phyloP scores from a whole-genome alignment of 2,888 invertebrate species.

The Trisateles emortualis region DNA sequence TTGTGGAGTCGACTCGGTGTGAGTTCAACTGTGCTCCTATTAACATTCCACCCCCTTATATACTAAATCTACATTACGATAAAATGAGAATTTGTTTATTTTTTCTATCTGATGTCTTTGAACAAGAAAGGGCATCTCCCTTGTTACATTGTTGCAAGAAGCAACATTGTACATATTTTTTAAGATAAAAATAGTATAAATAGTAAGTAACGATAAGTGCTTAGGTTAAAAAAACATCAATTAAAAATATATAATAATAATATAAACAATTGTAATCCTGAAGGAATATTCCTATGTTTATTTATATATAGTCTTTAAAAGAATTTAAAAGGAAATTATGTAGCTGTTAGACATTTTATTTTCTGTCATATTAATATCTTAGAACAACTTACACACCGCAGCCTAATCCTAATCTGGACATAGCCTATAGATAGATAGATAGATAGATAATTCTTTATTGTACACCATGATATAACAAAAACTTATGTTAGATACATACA shows the following conservation, averaged over 20 bases:
- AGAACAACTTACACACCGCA: too few species aligned
- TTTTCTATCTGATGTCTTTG: conserved; percentile 26
- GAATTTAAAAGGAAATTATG: too few species aligned
- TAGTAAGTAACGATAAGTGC: background rate
- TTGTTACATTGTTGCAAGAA: conserved; percentile 23
- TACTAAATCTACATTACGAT: conserved; percentile 40
- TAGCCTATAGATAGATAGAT: too few species aligned
- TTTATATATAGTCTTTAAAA: too few species aligned
- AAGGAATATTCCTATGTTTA: background rate
- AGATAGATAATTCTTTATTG: too few species aligned
- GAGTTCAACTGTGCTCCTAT: conserved; percentile 65
- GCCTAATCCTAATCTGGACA: too few species aligned
- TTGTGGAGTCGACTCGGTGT: conserved; percentile 64
- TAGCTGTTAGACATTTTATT: too few species aligned
- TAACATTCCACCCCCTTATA: conserved; percentile 53
- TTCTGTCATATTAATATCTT: too few species aligned
- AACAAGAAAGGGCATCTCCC: conserved; percentile 11
- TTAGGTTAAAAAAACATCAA: background rate
- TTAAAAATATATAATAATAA: background rate
- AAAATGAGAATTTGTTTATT: conserved; percentile 26
- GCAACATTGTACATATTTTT: background rate
- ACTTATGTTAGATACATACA: too few species aligned
- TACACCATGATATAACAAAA: too few species aligned
- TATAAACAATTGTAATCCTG: background rate
- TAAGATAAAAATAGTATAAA: background rate